Conservation (phyloP, 2,888 invertebrate species). For the Phortica okadai region DNA sequence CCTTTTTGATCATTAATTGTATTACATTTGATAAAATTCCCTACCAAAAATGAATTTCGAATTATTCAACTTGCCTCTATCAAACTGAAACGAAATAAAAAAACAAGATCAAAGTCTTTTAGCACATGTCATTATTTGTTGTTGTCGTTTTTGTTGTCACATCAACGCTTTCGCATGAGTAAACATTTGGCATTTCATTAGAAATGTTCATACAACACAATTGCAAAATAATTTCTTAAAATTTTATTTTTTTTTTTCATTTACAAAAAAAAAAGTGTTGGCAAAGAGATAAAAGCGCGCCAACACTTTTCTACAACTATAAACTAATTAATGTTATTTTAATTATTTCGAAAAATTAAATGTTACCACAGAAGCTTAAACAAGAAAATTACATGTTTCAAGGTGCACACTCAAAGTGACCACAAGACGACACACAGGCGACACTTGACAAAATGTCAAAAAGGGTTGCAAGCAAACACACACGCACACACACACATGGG, state of each 20-base stretch:
- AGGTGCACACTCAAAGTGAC: constrained; percentile 39
- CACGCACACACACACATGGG: background rate
- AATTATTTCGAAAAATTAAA: constrained; percentile 52
- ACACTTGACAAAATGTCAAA: constrained; percentile 40
- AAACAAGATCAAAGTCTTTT: constrained; percentile 63
- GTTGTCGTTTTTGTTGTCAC: constrained; percentile 70
- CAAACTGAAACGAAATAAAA: background rate
- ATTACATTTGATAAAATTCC: too few species aligned
- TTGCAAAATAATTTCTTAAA: constrained; percentile 21
- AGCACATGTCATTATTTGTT: constrained; percentile 36
- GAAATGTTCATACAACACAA: constrained; percentile 26
- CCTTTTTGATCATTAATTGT: too few species aligned
- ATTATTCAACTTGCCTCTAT: background rate
- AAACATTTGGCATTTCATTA: constrained; percentile 40
- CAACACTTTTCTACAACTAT: constrained; percentile 9
- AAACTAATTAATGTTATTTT: constrained; percentile 66
- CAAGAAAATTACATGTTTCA: constrained; percentile 43
- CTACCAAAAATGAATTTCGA: background rate
- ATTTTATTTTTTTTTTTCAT: background rate
- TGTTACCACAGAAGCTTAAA: constrained; percentile 64
- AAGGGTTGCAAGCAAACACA: constrained; percentile 44
- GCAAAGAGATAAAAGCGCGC: constrained; percentile 33
- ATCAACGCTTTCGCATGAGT: constrained; percentile 69
- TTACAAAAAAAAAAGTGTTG: constrained; percentile 28
- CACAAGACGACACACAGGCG: constrained; percentile 52